phyloP scores from a whole-genome alignment of 2,113 vertebrate species.

The Myiopsitta monachus region DNA sequence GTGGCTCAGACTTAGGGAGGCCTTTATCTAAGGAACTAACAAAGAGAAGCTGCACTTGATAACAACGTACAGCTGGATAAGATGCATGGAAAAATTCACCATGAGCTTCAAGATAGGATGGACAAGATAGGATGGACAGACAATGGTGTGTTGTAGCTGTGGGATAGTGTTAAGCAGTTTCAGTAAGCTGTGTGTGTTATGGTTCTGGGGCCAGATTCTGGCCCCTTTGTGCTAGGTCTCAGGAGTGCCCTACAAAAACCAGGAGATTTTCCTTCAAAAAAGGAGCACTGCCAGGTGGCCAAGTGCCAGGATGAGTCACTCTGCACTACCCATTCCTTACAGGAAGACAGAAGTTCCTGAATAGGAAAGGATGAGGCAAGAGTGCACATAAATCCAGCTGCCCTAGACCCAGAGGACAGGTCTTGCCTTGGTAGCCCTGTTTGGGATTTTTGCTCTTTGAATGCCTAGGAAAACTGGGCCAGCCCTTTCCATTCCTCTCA shows the following conservation, averaged over 20 bases:
- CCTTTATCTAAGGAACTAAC: slow-evolving; percentile 64
- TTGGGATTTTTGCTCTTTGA: not conserved
- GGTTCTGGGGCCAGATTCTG: slow-evolving; percentile 5
- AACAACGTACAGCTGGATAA: slow-evolving; percentile 52
- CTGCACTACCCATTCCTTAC: slow-evolving; percentile 24
- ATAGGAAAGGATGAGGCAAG: slow-evolving; percentile 49
- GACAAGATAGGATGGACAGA: slow-evolving; percentile 51
- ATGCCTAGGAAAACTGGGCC: not conserved
- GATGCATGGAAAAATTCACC: slow-evolving; percentile 63
- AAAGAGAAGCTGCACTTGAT: slow-evolving; percentile 62
- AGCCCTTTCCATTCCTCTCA: not conserved
- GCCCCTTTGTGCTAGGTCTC: slow-evolving; percentile 43
- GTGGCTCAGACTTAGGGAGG: slow-evolving; percentile 26
- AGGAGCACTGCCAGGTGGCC: slow-evolving; percentile 34
- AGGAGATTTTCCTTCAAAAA: slow-evolving; percentile 5
- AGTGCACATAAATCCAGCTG: not conserved
- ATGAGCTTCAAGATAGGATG: slow-evolving; percentile 10
- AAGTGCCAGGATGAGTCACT: slow-evolving; percentile 39
- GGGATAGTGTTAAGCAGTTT: slow-evolving; percentile 20
- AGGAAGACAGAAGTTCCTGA: slow-evolving; percentile 63
- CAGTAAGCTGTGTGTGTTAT: not conserved
- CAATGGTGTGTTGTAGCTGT: slow-evolving; percentile 41
- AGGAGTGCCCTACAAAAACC: slow-evolving; percentile 4
- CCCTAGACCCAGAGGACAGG: not conserved
- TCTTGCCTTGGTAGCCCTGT: not conserved